Evolutionary conservation across 1,140 invertebrate species (phyloP).

Genomic region (Aphelenchoides fujianensis): DNA sequence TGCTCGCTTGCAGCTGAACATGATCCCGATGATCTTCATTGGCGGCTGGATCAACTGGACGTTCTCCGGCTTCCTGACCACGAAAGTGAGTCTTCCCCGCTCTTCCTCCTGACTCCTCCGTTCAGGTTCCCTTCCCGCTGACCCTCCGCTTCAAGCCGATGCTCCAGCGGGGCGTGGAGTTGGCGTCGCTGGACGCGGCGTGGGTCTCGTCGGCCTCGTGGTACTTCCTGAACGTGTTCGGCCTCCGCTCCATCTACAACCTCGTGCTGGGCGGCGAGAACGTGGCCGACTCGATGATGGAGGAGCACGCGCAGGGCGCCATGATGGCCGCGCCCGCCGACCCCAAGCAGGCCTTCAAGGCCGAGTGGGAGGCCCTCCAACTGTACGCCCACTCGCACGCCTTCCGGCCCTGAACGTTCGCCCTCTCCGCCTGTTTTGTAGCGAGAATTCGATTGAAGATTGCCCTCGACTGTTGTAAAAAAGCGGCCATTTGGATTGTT

Average conservation of each 20-base stretch:
- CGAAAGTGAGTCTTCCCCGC: slow-evolving; percentile 66
- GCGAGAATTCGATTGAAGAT: too few species aligned
- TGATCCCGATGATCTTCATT: slow-evolving; percentile 52
- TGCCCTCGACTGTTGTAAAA: too few species aligned
- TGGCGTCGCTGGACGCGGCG: slow-evolving; percentile 88
- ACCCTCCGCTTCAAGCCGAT: slow-evolving; percentile 97
- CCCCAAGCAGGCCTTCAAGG: slow-evolving; percentile 95
- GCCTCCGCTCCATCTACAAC: slow-evolving; percentile 91
- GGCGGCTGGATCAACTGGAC: slow-evolving; percentile 99
- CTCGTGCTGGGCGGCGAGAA: slow-evolving; percentile 97
- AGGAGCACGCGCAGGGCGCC: slow-evolving; percentile 69
- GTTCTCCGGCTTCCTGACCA: slow-evolving; percentile 98
- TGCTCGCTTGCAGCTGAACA: slow-evolving; percentile 42
- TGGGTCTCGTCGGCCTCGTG: slow-evolving; percentile 99
- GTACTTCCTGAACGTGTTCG: slow-evolving; percentile 99
- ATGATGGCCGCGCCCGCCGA: slow-evolving; percentile 91
- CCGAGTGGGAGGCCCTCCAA: slow-evolving; percentile 97
- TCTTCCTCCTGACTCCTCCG: background rate
- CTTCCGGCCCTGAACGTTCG: slow-evolving; percentile 21
- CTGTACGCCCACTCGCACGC: slow-evolving; percentile 69
- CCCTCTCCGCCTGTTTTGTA: too few species aligned
- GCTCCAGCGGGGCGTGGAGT: slow-evolving; percentile 94
- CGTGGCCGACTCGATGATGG: slow-evolving; percentile 64
- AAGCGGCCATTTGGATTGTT: too few species aligned
- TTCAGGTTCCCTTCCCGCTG: slow-evolving; percentile 86